phyloP scores from a whole-genome alignment of 2,888 invertebrate genomes.

The Mimas tiliae region DNA sequence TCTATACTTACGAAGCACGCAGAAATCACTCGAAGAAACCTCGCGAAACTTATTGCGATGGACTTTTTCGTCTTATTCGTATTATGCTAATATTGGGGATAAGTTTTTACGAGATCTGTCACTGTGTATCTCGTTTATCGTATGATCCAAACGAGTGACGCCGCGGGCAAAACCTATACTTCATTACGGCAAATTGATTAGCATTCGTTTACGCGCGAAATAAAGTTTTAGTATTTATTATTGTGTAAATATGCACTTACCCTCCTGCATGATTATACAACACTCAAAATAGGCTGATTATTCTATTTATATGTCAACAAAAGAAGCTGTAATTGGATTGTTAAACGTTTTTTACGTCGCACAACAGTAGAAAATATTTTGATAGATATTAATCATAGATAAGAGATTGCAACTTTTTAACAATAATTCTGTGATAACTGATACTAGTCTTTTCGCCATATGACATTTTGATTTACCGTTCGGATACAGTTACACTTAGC shows the following conservation, averaged over 20 bases:
- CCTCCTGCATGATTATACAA: constrained; percentile 13
- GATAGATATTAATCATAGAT: too few species aligned
- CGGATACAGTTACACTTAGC: not conserved
- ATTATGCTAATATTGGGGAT: not conserved
- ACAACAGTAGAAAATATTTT: constrained; percentile 20
- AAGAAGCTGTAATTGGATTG: not conserved
- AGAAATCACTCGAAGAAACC: not conserved
- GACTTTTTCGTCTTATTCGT: not conserved
- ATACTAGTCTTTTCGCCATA: constrained; percentile 4
- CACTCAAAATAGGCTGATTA: not conserved
- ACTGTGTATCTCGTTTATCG: not conserved
- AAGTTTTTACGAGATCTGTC: constrained; percentile 8
- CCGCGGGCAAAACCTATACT: not conserved
- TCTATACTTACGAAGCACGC: not conserved
- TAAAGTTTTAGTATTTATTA: not conserved
- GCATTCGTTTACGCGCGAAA: constrained; percentile 18
- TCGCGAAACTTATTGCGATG: not conserved
- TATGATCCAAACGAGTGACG: constrained; percentile 1
- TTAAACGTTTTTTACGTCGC: not conserved
- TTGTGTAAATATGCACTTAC: not conserved
- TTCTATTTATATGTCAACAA: not conserved
- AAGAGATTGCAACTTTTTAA: constrained; percentile 15
- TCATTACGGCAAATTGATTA: constrained; percentile 21
- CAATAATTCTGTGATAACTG: not conserved
- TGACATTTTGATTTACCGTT: not conserved